Base-by-base conservation (phyloP, 2,797 vertebrate genomes). In the Propithecus deckenii region DNA sequence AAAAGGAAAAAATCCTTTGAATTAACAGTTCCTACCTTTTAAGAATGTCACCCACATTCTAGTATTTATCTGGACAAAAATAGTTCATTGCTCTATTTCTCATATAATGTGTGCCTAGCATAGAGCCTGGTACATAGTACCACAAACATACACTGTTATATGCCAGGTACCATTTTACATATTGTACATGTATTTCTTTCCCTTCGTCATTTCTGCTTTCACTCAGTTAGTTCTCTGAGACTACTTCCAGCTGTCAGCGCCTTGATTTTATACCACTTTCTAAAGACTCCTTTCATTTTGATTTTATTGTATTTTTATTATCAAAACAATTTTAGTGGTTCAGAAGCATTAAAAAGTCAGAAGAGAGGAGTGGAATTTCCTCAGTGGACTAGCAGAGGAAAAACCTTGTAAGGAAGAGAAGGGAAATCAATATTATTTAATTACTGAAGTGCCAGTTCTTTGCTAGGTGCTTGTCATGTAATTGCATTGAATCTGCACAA, bases 241-340 rank as follows among this genome's bases (percentile, higher is more conserved):
- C 67, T 63, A 18, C 50, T 55, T 93, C n/a, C 4, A 65, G 43
- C 46, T 95, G 25, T 93, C 9, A 25, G 41, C 14, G n/a, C 7
- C 59, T 50, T 95, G 78, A 67, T 80, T 91, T 93, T 93, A 90
- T 41, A 14, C 25, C 11, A 28, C 38, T 94, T 93, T 96, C 72
- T 75, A 75, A 85, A 95, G 91, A 88, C 57, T 13, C 1, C 8
- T 72, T 91, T 96, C 6, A 48, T 94, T 95, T 80, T 92, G 4
- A 86, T 52, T 96, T 90, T 76, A 80, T 52, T 87, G 5, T 57
- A 55, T 87, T 65, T 90, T 92, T 75, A 71, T 63, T 81, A 69
- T n/a, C 28, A 92, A 88, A 72, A 79, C 75, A 80, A 4, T 6
- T 84, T 74, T 28, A 75, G 15, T 91, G 38, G 20, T 17, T 67